Conservation (phyloP, 2,888 invertebrate species). For the Gymnoscelis rufifasciata region DNA sequence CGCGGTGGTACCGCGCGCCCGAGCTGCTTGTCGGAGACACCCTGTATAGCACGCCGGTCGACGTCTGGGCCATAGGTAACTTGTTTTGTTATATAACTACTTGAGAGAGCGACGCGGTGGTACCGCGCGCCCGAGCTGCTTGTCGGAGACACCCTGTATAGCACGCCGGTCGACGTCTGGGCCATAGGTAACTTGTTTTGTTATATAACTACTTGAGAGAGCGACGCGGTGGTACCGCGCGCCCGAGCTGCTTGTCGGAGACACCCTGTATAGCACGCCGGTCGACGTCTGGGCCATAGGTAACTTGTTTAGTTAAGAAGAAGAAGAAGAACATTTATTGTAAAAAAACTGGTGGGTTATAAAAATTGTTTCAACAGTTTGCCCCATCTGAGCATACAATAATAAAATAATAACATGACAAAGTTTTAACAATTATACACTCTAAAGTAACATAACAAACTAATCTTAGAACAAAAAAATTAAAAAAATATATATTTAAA, state of each 20-base stretch:
- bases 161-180: constrained; percentile 98
- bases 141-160: constrained; percentile 96
- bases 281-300: constrained; percentile 99
- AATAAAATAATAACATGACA: too few species aligned
- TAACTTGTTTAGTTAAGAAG: too few species aligned
- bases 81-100: too few species aligned
- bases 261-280: constrained; percentile 93
- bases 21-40: constrained; percentile 98
- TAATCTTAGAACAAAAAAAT: too few species aligned
- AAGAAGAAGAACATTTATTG: too few species aligned
- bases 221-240: constrained; percentile 99
- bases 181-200: constrained; percentile 93
- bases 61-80: constrained; percentile 98
- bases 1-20: constrained; percentile 97
- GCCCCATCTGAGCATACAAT: constrained; percentile 95
- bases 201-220: too few species aligned
- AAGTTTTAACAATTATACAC: too few species aligned
- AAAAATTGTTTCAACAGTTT: constrained; percentile 99
- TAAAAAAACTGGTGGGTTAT: too few species aligned
- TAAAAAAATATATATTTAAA: too few species aligned
- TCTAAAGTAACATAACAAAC: too few species aligned
- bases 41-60: constrained; percentile 93
- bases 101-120: constrained; percentile 99
- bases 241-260: constrained; percentile 97
- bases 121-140: constrained; percentile 97